These are phyloP conservation scores for Phenganax subtilis DNA, from an alignment of 92 coral and sea anemone species.

Conservation along the genomic window DNA sequence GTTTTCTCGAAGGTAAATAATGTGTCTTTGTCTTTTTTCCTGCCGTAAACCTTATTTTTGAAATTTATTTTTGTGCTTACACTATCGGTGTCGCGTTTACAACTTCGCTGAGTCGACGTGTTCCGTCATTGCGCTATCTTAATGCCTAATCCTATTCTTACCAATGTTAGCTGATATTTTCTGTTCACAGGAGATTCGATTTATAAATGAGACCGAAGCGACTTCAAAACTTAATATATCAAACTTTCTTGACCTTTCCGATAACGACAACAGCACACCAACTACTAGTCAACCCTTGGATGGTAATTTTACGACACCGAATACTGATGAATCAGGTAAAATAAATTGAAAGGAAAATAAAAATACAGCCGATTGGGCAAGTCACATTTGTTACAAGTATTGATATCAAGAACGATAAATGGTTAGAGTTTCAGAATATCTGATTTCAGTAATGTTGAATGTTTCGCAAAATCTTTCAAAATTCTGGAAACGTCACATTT, in stretches of 20 bases:
- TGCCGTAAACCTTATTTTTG: not conserved
- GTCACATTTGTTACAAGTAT: too few relatives aligned
- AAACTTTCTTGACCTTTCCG: not conserved
- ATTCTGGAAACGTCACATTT: too few relatives aligned
- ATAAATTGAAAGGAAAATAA: too few relatives aligned
- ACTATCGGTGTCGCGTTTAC: not conserved
- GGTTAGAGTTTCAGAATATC: too few relatives aligned
- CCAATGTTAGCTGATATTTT: not conserved
- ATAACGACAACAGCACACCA: not conserved
- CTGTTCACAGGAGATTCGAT: conserved; percentile 7
- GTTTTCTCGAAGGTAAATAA: conserved; percentile 28
- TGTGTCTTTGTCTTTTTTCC: not conserved
- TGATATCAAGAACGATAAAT: too few relatives aligned
- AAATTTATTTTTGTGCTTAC: not conserved
- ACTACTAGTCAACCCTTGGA: too few relatives aligned
- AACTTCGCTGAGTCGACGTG: not conserved
- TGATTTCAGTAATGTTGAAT: too few relatives aligned
- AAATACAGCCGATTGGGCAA: too few relatives aligned
- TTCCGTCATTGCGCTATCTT: not conserved
- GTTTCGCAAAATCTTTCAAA: too few relatives aligned
- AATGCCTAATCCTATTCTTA: not conserved
- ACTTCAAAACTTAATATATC: conserved; percentile 10
- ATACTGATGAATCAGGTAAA: too few relatives aligned
- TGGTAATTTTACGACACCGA: too few relatives aligned
- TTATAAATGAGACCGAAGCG: not conserved